Percentiles rank a stretch among this genome's conserved stretches.
phyloP scores from a whole-genome alignment of 2,113 vertebrate species.

The Crotalus helleri region DNA sequence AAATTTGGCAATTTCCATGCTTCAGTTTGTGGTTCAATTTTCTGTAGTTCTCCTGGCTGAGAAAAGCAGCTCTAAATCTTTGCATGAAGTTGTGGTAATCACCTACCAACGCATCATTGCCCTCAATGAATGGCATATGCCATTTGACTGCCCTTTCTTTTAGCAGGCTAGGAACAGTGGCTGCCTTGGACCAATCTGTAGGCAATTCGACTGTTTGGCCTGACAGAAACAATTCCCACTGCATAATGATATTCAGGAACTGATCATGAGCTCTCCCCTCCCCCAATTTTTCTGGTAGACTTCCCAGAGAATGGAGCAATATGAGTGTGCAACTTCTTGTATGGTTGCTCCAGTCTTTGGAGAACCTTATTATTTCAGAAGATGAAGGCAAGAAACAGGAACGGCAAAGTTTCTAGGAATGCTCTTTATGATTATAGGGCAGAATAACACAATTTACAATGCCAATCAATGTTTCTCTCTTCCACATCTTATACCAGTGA shows the following conservation, averaged over 20 bases:
- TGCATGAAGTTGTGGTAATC: no score
- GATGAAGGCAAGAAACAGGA: not conserved
- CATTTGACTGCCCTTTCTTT: not conserved
- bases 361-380: not conserved
- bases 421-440: not conserved
- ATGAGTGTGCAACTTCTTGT: not conserved
- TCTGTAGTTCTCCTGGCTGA: no score
- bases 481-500: not conserved
- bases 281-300: no score
- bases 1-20: no score
- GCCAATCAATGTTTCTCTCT: not conserved
- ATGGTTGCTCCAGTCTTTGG: not conserved
- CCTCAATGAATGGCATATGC: not conserved
- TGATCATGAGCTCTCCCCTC: not conserved
- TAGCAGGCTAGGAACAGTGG: not conserved
- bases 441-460: not conserved
- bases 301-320: not conserved
- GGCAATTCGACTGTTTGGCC: not conserved
- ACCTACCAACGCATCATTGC: no score
- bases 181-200: not conserved
- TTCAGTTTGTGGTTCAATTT: no score
- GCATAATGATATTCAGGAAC: not conserved
- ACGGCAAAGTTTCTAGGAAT: not conserved
- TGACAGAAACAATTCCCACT: not conserved
- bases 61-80: no score